These are phyloP conservation scores for Heliconius cydno DNA, from an alignment of 2,888 invertebrate genomes.

Conservation along the genomic window DNA sequence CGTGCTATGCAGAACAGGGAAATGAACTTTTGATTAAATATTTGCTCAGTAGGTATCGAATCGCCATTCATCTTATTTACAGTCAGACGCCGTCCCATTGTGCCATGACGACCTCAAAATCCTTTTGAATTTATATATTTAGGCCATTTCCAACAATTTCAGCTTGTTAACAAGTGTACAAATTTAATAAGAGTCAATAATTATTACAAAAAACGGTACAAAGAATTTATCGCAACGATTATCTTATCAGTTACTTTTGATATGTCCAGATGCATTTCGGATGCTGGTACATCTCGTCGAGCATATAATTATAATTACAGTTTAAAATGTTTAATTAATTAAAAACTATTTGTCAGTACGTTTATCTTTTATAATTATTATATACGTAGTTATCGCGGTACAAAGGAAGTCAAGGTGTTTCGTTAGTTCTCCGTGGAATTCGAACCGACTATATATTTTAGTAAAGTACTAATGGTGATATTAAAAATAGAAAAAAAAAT, in stretches of 20 bases:
- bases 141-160: slow-evolving; percentile 45
- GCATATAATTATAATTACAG: slow-evolving; percentile 31
- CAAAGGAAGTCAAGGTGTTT: too few species aligned
- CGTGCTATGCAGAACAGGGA: neutral
- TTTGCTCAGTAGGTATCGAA: too few species aligned
- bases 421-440: neutral
- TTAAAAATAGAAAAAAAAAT: neutral
- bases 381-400: neutral
- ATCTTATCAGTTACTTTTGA: slow-evolving; percentile 34
- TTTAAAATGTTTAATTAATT: slow-evolving; percentile 16
- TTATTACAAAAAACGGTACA: slow-evolving; percentile 31
- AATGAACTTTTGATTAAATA: too few species aligned
- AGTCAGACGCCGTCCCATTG: too few species aligned
- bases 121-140: slow-evolving; percentile 3
- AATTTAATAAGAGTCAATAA: slow-evolving; percentile 17
- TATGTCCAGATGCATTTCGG: slow-evolving; percentile 29
- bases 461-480: neutral
- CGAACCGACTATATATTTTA: neutral
- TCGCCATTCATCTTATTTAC: too few species aligned
- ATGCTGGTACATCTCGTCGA: slow-evolving; percentile 18
- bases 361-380: neutral
- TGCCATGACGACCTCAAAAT: too few species aligned
- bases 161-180: slow-evolving; percentile 8
- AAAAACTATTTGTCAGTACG: neutral
- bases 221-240: slow-evolving; percentile 22